These are phyloP conservation scores for Agrilus planipennis DNA, from an alignment of 1,140 invertebrate genomes.

Conservation along the genomic window DNA sequence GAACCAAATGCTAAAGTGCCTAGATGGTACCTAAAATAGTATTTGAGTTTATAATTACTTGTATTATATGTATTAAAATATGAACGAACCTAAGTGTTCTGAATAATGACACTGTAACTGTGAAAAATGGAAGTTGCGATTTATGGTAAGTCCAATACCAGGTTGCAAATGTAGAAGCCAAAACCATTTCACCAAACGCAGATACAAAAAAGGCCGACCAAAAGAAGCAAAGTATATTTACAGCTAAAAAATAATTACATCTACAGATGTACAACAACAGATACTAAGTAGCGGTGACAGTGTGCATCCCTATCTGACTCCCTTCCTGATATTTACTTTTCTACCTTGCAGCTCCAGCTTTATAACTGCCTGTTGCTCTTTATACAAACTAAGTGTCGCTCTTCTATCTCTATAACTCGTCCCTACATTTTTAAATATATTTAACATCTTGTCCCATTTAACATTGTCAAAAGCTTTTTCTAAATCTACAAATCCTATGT, in stretches of 20 bases:
- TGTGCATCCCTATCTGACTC: too few species aligned
- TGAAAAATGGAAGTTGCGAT: conserved; percentile 68
- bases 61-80: not conserved
- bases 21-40: conserved; percentile 73
- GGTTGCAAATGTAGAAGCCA: conserved; percentile 73
- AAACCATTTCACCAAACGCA: conserved; percentile 78
- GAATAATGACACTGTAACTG: conserved; percentile 54
- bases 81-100: conserved; percentile 59
- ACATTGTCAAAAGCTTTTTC: too few species aligned
- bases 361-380: too few species aligned
- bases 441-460: too few species aligned
- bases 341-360: too few species aligned
- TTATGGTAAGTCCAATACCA: conserved; percentile 93
- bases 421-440: too few species aligned
- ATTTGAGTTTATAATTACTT: too few species aligned
- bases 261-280: conserved; percentile 7
- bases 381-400: too few species aligned
- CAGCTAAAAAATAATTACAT: conserved; percentile 42
- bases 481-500: too few species aligned
- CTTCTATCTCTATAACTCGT: too few species aligned
- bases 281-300: conserved; percentile 46
- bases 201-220: conserved; percentile 88
- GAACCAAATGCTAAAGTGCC: conserved; percentile 92
- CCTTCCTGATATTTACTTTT: too few species aligned
- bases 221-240: conserved; percentile 80